Percentiles rank a stretch among this genome's conserved stretches.
phyloP scores from a whole-genome alignment of 1,140 invertebrate genomes.

The Latrodectus geometricus region DNA sequence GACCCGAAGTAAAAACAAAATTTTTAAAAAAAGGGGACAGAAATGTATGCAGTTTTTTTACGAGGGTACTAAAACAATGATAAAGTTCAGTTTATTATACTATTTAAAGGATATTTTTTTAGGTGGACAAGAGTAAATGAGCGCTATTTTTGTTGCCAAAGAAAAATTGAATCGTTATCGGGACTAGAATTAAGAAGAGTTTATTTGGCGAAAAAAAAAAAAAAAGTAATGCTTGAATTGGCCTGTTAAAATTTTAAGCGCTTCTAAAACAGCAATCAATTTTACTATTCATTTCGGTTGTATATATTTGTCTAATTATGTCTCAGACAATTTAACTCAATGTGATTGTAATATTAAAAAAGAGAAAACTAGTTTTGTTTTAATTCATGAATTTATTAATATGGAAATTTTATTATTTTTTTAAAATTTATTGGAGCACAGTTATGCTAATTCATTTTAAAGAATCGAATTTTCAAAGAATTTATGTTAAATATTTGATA shows the following conservation, averaged over 20 bases:
- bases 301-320: slow-evolving; percentile 15
- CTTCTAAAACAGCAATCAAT: slow-evolving; percentile 38
- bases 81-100: slow-evolving; percentile 61
- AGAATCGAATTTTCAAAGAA: too few species aligned
- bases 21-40: background rate
- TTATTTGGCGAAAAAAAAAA: slow-evolving; percentile 39
- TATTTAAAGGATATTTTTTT: slow-evolving; percentile 59
- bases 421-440: too few species aligned
- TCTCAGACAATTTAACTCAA: slow-evolving; percentile 20
- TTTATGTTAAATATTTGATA: too few species aligned
- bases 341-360: background rate
- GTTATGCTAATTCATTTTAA: too few species aligned
- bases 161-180: slow-evolving; percentile 35
- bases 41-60: slow-evolving; percentile 33
- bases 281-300: slow-evolving; percentile 1
- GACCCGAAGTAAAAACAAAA: background rate
- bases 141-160: slow-evolving; percentile 19
- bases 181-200: slow-evolving; percentile 19
- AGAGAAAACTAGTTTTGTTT: too few species aligned
- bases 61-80: slow-evolving; percentile 57
- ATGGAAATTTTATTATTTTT: too few species aligned
- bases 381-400: too few species aligned
- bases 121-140: slow-evolving; percentile 48
- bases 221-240: slow-evolving; percentile 11
- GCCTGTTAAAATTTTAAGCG: slow-evolving; percentile 58